phyloP scores from a whole-genome alignment of 1,140 invertebrate genomes.

The Ditylenchus dipsaci region DNA sequence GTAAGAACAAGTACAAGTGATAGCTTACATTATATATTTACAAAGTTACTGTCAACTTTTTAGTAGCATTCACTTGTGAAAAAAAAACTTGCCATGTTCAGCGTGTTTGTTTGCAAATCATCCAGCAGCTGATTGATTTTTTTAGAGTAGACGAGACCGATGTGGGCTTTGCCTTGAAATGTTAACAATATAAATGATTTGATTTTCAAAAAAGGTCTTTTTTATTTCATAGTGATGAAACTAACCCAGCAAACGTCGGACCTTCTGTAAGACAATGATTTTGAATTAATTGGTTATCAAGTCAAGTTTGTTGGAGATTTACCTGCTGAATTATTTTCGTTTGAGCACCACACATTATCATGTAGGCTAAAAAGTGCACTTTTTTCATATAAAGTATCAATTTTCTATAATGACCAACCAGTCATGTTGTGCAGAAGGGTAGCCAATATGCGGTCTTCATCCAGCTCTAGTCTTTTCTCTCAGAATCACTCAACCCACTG shows the following conservation, averaged over 20 bases:
- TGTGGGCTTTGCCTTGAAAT: constrained; percentile 71
- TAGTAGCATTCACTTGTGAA: too few relatives aligned
- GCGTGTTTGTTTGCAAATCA: constrained; percentile 66
- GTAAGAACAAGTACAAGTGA: too few relatives aligned
- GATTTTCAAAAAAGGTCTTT: constrained; percentile 68
- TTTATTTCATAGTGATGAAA: background rate
- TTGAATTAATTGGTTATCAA: too few relatives aligned
- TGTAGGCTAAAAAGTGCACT: constrained; percentile 13
- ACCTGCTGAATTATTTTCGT: constrained; percentile 21
- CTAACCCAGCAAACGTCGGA: constrained; percentile 20
- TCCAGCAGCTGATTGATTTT: constrained; percentile 94
- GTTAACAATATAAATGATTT: too few relatives aligned
- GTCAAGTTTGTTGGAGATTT: background rate
- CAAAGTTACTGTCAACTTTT: too few relatives aligned
- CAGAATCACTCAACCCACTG: constrained; percentile 83
- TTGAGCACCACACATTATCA: constrained; percentile 28
- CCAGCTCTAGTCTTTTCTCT: constrained; percentile 88
- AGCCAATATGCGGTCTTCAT: constrained; percentile 90
- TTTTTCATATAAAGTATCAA: constrained; percentile 60
- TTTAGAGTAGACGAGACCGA: constrained; percentile 91
- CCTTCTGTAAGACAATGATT: constrained; percentile 14
- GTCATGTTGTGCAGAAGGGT: constrained; percentile 93
- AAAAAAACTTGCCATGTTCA: constrained; percentile 64
- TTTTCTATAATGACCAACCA: constrained; percentile 63
- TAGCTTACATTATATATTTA: too few relatives aligned